Evolutionary conservation across 2,888 invertebrate species (phyloP).

Genomic region (Lycaena phlaeas): DNA sequence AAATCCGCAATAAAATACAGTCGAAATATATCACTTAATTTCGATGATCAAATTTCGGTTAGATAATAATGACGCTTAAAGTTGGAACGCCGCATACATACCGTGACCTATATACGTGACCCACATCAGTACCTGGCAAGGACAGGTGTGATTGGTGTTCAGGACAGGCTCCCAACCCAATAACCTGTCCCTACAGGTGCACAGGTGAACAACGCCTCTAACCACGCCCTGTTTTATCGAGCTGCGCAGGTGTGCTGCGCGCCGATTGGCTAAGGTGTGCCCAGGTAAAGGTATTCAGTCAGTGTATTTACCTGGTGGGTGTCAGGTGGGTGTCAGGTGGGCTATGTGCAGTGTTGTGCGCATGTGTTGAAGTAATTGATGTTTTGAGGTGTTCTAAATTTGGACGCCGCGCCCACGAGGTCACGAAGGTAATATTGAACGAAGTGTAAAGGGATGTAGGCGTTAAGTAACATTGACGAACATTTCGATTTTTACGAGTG

Average conservation of each 20-base stretch:
- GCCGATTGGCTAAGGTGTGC: conserved; percentile 55
- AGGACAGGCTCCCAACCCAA: conserved; percentile 40
- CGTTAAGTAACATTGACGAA: too few relatives aligned
- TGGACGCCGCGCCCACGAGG: conserved; percentile 49
- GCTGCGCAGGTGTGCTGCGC: conserved; percentile 69
- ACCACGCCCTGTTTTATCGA: conserved; percentile 65
- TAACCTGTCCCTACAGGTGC: conserved; percentile 49
- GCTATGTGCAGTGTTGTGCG: conserved; percentile 39
- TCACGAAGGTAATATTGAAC: conserved; percentile 10
- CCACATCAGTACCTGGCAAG: conserved; percentile 40
- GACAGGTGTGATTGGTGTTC: conserved; percentile 39
- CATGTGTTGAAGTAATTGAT: conserved; percentile 69
- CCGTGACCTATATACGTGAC: conserved; percentile 23
- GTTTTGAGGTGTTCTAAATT: conserved; percentile 70
- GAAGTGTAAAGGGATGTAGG: too few relatives aligned
- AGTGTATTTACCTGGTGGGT: conserved; percentile 18
- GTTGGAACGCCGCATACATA: conserved; percentile 5
- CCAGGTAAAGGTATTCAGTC: conserved; percentile 51
- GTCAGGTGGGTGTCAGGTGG: conserved; percentile 21
- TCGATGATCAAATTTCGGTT: too few relatives aligned
- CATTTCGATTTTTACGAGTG: too few relatives aligned
- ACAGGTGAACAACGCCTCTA: conserved; percentile 41
- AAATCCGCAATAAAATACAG: too few relatives aligned
- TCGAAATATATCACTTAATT: too few relatives aligned
- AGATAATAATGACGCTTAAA: neutral